Evolutionary conservation across 2,113 vertebrate species (phyloP), one percentile per base, ranked within the genome.

Genomic region (Turnix velox): DNA sequence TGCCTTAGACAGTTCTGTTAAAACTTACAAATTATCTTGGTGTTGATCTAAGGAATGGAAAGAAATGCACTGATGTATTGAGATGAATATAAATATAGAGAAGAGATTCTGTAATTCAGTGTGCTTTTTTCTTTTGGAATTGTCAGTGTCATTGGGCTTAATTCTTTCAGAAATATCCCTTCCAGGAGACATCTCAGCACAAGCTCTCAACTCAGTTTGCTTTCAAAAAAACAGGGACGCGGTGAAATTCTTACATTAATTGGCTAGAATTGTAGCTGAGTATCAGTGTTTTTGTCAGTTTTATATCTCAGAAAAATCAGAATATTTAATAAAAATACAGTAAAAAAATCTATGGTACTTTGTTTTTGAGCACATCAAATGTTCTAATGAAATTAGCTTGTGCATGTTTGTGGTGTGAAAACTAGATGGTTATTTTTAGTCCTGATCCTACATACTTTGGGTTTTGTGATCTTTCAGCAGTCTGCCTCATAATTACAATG

Each of bases 1-100:
- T 78, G 74, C 94, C 87, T 42, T 69, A 85, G 90, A 84, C 84
- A 84, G 63, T 85, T 94, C 88, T 88, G 95, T 96, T 93, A 94
- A 96, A 92, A 95, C 84, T 73, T 94, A 86, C 46, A 63, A 95
- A 91, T 88, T 75, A 78, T 87, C 87, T 77, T 80, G 30, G 18
- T 67, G 77, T 92, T 90, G 86, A 81, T 91, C 87, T 87, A 58
- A 72, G 69, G 37, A 83, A 76, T 59, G 78, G n/a, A 74, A 78
- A 93, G 93, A 90, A 57, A 43, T 40, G 14, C 13, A 24, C 31
- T 52, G 43, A 40, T 51, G 28, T 57, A 45, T 71, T 81, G 65
- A 43, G 13, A 55, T 87, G 40, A 84, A 87, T 77, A 69, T 51
- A 89, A 95, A 94, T 55, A 57, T 42, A 52, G 75, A 37, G 33